phyloP scores from a whole-genome alignment of 2,797 vertebrate genomes.

The Hephaestus fuliginosus region DNA sequence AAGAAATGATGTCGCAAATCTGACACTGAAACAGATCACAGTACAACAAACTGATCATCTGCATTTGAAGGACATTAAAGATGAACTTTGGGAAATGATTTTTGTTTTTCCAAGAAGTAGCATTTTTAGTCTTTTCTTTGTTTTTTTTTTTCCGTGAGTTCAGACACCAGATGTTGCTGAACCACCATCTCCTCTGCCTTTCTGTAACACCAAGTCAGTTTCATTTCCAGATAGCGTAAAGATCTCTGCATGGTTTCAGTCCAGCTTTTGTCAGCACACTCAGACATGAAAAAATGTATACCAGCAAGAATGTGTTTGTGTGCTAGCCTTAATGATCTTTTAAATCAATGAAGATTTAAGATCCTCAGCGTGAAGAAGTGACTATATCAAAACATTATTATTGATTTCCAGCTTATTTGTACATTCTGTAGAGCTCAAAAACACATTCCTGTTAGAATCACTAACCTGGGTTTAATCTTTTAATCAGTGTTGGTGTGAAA shows the following conservation, averaged over 20 bases:
- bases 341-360: neutral
- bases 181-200: neutral
- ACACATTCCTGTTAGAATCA: slow-evolving; percentile 29
- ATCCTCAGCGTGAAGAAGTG: neutral
- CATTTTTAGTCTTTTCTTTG: slow-evolving; percentile 52
- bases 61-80: neutral
- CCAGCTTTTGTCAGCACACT: neutral
- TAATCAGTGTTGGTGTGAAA: slow-evolving; percentile 12
- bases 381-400: neutral
- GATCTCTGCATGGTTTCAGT: slow-evolving; percentile 1
- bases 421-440: neutral
- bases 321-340: neutral
- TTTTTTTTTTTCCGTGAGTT: slow-evolving; percentile 10
- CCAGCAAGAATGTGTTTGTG: slow-evolving; percentile 31
- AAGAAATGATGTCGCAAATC: neutral
- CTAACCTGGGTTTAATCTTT: neutral
- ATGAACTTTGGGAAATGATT: neutral
- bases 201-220: neutral
- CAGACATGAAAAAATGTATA: neutral
- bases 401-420: neutral
- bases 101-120: neutral
- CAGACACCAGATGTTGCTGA: neutral
- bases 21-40: neutral
- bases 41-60: neutral
- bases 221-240: neutral